Conservation (phyloP, 2,113 vertebrate species). For the Microtus oregoni region DNA sequence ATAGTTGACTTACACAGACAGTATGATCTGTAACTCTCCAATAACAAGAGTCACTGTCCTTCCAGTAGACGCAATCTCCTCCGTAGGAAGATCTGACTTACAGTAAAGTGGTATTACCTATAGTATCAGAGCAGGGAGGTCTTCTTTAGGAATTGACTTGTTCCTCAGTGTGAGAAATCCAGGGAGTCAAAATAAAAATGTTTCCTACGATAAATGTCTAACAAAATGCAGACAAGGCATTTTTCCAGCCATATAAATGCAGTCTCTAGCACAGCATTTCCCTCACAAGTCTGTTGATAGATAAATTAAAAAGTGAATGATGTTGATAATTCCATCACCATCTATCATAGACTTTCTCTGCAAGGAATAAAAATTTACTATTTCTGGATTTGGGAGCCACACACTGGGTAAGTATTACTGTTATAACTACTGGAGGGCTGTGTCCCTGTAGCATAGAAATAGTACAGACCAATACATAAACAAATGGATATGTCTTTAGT, state of each 20-base stretch:
- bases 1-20: neutral
- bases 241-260: neutral
- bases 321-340: neutral
- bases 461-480: neutral
- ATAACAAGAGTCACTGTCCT: neutral
- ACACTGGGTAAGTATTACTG: neutral
- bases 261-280: neutral
- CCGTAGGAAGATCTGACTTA: conserved; percentile 28
- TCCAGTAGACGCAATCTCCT: neutral
- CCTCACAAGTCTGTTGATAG: neutral
- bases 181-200: conserved; percentile 9
- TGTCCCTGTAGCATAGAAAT: neutral
- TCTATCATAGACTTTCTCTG: neutral
- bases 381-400: neutral
- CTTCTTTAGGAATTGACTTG: conserved; percentile 34
- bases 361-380: neutral
- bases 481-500: neutral
- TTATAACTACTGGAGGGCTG: neutral
- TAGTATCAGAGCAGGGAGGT: neutral
- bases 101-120: conserved; percentile 9
- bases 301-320: neutral
- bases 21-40: neutral
- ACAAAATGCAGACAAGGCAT: neutral
- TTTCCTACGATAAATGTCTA: neutral
- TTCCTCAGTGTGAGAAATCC: neutral